These are phyloP conservation scores for Caenorhabditis zanzibari DNA, from an alignment of 2,888 invertebrate species.

Conservation along the genomic window DNA sequence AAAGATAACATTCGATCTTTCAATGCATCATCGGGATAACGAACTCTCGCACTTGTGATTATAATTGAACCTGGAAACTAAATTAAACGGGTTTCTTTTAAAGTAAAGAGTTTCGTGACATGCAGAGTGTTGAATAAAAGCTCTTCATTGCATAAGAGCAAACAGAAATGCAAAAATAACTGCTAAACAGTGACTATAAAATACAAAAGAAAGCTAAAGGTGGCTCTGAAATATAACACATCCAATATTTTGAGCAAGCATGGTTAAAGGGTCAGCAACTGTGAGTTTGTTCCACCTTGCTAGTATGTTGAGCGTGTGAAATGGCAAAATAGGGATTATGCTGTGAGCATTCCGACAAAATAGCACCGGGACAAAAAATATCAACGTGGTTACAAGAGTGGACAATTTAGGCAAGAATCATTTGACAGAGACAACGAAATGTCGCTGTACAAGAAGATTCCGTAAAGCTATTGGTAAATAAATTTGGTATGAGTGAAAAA, in stretches of 20 bases:
- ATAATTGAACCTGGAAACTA: too few species aligned
- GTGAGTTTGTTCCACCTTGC: not conserved
- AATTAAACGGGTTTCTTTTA: conserved; percentile 15
- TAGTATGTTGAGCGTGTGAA: conserved; percentile 17
- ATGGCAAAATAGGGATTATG: conserved; percentile 47
- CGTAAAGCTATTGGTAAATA: conserved; percentile 41
- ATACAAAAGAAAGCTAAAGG: conserved; percentile 29
- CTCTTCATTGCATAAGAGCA: conserved; percentile 14
- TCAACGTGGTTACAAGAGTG: conserved; percentile 20
- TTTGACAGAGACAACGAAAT: conserved; percentile 63
- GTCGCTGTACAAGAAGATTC: conserved; percentile 61
- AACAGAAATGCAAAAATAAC: conserved; percentile 57
- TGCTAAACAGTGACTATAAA: conserved; percentile 43
- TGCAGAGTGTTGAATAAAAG: not conserved
- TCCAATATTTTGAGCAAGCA: conserved; percentile 45
- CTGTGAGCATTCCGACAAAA: conserved; percentile 49
- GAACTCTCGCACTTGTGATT: conserved; percentile 60
- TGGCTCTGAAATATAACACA: conserved; percentile 29
- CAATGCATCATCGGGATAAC: conserved; percentile 49
- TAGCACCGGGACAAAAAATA: conserved; percentile 28
- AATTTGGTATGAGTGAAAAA: conserved; percentile 14
- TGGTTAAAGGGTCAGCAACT: conserved; percentile 25
- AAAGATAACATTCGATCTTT: conserved; percentile 60
- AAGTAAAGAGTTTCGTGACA: not conserved
- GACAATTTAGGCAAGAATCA: conserved; percentile 43